phyloP scores from a whole-genome alignment of 2,888 invertebrate species.

The Catocala sponsa region DNA sequence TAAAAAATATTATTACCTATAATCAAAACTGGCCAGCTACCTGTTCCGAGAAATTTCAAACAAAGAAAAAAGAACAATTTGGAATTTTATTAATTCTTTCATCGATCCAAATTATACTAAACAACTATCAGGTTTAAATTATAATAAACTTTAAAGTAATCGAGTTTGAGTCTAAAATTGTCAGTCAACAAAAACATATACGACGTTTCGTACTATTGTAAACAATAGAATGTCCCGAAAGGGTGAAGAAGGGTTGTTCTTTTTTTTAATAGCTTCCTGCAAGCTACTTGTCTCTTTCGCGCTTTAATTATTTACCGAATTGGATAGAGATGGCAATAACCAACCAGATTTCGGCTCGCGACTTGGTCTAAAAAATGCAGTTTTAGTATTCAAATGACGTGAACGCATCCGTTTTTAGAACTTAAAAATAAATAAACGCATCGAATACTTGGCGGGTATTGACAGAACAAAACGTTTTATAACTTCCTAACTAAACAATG shows the following conservation, averaged over 20 bases:
- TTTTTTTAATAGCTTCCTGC: conserved; percentile 86
- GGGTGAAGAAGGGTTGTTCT: conserved; percentile 86
- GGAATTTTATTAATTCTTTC: conserved; percentile 72
- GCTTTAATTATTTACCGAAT: conserved; percentile 39
- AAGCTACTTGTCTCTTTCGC: conserved; percentile 68
- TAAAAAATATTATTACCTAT: conserved; percentile 50
- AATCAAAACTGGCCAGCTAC: conserved; percentile 73
- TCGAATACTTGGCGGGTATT: conserved; percentile 64
- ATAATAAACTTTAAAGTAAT: conserved; percentile 57
- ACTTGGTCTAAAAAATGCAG: conserved; percentile 71
- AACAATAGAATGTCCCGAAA: conserved; percentile 82
- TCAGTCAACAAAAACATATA: conserved; percentile 52
- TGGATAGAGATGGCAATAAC: conserved; percentile 61
- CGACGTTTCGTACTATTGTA: conserved; percentile 67
- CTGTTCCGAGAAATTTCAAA: conserved; percentile 73
- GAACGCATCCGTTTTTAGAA: conserved; percentile 85
- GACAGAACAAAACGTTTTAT: conserved; percentile 80
- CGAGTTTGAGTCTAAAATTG: conserved; percentile 57
- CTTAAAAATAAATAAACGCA: conserved; percentile 78
- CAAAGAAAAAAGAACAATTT: conserved; percentile 67
- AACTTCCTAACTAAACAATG: conserved; percentile 78
- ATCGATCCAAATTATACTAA: conserved; percentile 46
- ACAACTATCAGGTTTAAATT: conserved; percentile 27
- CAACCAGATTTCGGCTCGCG: conserved; percentile 55
- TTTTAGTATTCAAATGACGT: conserved; percentile 86